Base-by-base conservation (phyloP, 2,113 vertebrate genomes). In the Alethe castanea region DNA sequence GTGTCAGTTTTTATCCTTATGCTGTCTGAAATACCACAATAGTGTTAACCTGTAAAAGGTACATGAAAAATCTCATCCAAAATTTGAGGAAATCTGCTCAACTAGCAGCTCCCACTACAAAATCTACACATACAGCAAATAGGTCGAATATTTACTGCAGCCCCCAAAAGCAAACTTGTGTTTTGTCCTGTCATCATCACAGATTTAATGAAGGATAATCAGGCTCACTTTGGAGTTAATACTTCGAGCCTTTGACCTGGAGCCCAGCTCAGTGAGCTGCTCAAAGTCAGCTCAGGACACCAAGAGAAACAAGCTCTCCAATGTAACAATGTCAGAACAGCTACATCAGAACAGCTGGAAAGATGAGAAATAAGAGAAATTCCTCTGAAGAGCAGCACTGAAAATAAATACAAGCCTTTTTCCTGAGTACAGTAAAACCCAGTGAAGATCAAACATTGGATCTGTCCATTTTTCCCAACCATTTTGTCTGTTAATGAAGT, bases 391-490 rank as follows among this genome's bases (percentile, higher is more conserved):
- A 53, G 12, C 18, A 61, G 31, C 17, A 40, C 11, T 69, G 19
- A 38, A 69, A 72, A 65, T 19, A 69, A 86, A 83, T 3, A 40
- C 11, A 53, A 81, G 26, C 54, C 35, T 40, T 60, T 44, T 53
- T 77, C 70, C 85, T 36, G 31, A 92, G 66, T 29, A 28, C 38
- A 61, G 15, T 19, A 74, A 85, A 91, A 66, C 98, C 28, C 28
- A 74, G 6, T 47, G 19, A 40, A 71, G 47, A 53, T 14, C 53
- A 65, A 81, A 44, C 28, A 42, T 19, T 2, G 2, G 23, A 60
- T 61, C 61, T 72, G 28, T 4, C 15, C 3, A 4, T 25, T 56
- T 76, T 71, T 60, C 22, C 36, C n/a, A 62, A 28, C 31, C 2
- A 0, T 90, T 79, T 20, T 44, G n/a, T 38, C 44, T 76, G 36